phyloP scores from a whole-genome alignment of 1,140 invertebrate genomes.

The Papilio polytes region DNA sequence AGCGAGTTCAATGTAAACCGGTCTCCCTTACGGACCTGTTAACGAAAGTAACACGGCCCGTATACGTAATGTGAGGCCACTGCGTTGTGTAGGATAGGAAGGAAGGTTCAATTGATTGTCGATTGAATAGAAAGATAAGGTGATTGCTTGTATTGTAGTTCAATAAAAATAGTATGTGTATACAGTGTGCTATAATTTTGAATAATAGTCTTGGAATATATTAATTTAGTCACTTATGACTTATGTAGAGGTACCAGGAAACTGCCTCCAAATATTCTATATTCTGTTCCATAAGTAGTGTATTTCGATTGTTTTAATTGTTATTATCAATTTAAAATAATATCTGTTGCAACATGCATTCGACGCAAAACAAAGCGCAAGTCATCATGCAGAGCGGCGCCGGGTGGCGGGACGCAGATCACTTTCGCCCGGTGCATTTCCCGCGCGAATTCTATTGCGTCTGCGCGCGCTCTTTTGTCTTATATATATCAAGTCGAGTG shows the following conservation, averaged over 20 bases:
- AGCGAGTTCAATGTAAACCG: conserved; percentile 11
- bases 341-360: background rate
- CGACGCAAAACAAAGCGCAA: background rate
- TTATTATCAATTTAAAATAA: background rate
- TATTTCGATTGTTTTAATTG: background rate
- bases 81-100: background rate
- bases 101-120: background rate
- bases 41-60: conserved; percentile 26
- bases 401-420: background rate
- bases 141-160: background rate
- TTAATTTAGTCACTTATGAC: background rate
- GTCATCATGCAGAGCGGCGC: background rate
- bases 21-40: conserved; percentile 24
- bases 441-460: conserved; percentile 24
- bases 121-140: background rate
- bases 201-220: background rate
- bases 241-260: background rate
- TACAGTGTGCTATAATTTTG: background rate
- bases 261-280: background rate
- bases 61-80: conserved; percentile 21
- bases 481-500: conserved; percentile 21
- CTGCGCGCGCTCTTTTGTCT: conserved; percentile 20
- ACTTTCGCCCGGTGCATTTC: conserved; percentile 27
- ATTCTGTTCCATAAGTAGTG: background rate
- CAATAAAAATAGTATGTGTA: background rate